phyloP scores from a whole-genome alignment of 1,140 invertebrate species.

The Aricia agestis region DNA sequence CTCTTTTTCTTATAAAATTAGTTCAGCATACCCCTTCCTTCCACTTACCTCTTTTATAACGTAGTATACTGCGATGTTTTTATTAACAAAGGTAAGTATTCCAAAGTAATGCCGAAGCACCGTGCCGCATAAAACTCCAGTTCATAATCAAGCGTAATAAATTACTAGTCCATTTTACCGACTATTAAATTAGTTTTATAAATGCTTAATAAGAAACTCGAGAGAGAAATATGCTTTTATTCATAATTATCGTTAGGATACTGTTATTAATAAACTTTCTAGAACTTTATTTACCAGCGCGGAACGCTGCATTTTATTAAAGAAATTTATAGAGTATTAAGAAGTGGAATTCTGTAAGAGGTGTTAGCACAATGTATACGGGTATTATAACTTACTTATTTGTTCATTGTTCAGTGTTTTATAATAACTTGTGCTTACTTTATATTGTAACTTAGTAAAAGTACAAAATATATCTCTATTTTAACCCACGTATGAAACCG shows the following conservation, averaged over 20 bases:
- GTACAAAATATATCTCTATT: neutral
- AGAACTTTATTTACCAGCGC: constrained; percentile 13
- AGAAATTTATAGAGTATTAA: constrained; percentile 5
- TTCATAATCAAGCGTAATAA: constrained; percentile 13
- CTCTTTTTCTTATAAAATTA: constrained; percentile 30
- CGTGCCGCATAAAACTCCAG: constrained; percentile 1
- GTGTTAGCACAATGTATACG: constrained; percentile 1
- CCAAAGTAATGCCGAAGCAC: neutral
- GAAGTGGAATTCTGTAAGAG: neutral
- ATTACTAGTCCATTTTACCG: constrained; percentile 11
- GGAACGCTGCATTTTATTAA: constrained; percentile 11
- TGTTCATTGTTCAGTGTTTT: neutral
- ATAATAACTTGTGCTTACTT: neutral
- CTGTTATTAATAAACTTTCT: constrained; percentile 15
- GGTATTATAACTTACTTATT: neutral
- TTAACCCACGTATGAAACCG: too few species aligned
- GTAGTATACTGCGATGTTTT: neutral
- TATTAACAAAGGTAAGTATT: neutral
- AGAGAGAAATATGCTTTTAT: constrained; percentile 14
- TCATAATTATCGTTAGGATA: constrained; percentile 12
- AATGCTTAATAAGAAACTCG: constrained; percentile 6
- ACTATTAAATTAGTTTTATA: constrained; percentile 17
- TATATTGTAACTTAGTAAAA: neutral
- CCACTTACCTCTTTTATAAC: neutral
- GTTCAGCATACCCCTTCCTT: too few species aligned